phyloP scores from a whole-genome alignment of 1,140 invertebrate species.

The Oryctes rhinoceros region DNA sequence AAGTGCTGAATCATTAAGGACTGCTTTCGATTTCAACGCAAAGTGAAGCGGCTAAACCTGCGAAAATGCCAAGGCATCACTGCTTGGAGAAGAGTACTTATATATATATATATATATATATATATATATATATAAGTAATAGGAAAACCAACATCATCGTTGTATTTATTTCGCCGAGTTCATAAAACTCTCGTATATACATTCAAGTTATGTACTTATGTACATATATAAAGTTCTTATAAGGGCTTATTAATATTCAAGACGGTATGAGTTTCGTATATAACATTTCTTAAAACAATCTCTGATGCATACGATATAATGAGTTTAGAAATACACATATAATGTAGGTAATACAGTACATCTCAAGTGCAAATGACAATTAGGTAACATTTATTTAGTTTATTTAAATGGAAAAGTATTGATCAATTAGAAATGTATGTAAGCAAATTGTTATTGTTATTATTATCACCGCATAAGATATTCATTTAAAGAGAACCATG shows the following conservation, averaged over 20 bases:
- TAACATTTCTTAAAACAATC: conserved; percentile 17
- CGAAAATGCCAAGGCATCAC: background rate
- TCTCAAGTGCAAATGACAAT: background rate
- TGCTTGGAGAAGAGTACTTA: background rate
- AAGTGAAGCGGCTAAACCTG: background rate
- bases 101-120: background rate
- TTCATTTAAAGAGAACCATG: too few relatives aligned
- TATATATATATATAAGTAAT: background rate
- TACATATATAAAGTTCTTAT: background rate
- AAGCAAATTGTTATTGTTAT: too few relatives aligned
- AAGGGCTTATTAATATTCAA: conserved; percentile 38
- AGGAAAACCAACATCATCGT: conserved; percentile 11
- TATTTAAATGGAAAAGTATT: too few relatives aligned
- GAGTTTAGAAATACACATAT: background rate
- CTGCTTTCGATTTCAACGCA: conserved; percentile 15
- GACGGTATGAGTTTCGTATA: conserved; percentile 30
- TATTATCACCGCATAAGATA: too few relatives aligned
- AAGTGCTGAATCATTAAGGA: conserved; percentile 3
- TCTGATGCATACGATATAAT: background rate
- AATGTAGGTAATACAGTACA: background rate
- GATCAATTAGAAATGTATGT: too few relatives aligned
- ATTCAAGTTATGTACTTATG: background rate
- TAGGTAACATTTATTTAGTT: too few relatives aligned
- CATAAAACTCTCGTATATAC: conserved; percentile 37
- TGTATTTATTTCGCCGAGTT: conserved; percentile 14